Conservation (phyloP, 2,797 vertebrate genomes). For the Hyperoplus lanceolatus region DNA sequence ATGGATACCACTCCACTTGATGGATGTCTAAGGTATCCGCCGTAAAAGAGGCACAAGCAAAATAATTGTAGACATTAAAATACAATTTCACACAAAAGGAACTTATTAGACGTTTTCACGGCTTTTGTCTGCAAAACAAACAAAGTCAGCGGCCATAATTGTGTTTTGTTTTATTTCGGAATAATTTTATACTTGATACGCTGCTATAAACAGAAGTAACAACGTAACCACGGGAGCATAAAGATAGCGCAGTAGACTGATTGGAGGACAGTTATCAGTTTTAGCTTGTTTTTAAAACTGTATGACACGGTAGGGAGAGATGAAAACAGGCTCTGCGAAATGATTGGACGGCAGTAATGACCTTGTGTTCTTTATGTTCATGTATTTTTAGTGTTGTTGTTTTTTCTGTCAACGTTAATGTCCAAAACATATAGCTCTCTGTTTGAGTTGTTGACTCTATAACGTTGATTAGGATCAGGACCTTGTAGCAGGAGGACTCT, state of each 20-base stretch:
- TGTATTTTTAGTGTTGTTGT: constrained; percentile 69
- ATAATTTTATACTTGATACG: constrained; percentile 45
- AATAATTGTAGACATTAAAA: constrained; percentile 44
- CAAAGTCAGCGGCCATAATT: constrained; percentile 21
- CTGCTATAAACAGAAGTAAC: constrained; percentile 46
- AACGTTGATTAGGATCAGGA: constrained; percentile 5
- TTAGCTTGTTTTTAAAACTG: constrained; percentile 67
- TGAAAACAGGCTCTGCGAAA: constrained; percentile 54
- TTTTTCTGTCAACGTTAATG: constrained; percentile 70
- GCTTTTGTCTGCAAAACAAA: constrained; percentile 27
- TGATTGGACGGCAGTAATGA: constrained; percentile 71
- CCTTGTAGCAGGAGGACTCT: constrained; percentile 17
- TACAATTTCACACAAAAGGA: constrained; percentile 26
- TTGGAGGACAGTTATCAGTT: constrained; percentile 67
- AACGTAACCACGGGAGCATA: constrained; percentile 48
- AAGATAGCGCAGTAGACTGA: constrained; percentile 59
- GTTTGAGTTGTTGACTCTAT: constrained; percentile 62
- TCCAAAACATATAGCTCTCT: constrained; percentile 44
- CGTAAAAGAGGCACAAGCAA: constrained; percentile 30
- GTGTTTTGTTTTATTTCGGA: constrained; percentile 16
- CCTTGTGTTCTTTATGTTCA: constrained; percentile 40
- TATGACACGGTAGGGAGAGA: constrained; percentile 68
- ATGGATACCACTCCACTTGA: constrained; percentile 44
- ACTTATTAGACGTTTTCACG: constrained; percentile 27
- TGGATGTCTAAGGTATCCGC: constrained; percentile 33